Evolutionary conservation across 1,140 invertebrate genomes (phyloP).

Genomic region (Penaeus indicus): DNA sequence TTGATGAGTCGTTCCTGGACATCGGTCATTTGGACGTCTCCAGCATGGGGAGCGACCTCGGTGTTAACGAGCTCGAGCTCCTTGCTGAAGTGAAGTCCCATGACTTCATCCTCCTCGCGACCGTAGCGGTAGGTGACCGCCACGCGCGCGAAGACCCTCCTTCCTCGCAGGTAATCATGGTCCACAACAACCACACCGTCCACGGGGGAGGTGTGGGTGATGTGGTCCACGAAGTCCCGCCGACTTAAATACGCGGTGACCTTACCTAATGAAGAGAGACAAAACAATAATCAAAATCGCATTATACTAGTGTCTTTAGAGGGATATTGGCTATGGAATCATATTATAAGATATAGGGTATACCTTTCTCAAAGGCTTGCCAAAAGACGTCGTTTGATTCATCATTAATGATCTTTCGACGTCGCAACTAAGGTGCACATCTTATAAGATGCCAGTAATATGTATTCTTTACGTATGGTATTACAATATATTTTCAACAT

Average conservation of each 20-base stretch:
- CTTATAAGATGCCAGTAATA: too few relatives aligned
- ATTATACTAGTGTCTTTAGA: too few relatives aligned
- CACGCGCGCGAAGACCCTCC: slow-evolving; percentile 84
- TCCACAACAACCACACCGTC: slow-evolving; percentile 90
- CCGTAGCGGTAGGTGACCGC: slow-evolving; percentile 85
- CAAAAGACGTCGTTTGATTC: too few relatives aligned
- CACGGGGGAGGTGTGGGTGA: slow-evolving; percentile 87
- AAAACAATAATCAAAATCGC: neutral
- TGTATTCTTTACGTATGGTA: too few relatives aligned
- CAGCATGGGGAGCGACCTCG: slow-evolving; percentile 80
- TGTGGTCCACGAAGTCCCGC: slow-evolving; percentile 91
- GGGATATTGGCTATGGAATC: too few relatives aligned
- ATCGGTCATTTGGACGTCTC: slow-evolving; percentile 76
- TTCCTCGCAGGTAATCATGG: slow-evolving; percentile 87
- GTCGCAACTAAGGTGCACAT: too few relatives aligned
- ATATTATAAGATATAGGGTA: too few relatives aligned
- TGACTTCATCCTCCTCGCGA: slow-evolving; percentile 92
- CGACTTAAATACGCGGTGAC: slow-evolving; percentile 91
- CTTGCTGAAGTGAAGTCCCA: slow-evolving; percentile 93
- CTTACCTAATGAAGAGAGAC: slow-evolving; percentile 75
- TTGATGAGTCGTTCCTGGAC: slow-evolving; percentile 71
- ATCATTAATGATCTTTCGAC: too few relatives aligned
- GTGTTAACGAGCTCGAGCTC: slow-evolving; percentile 83
- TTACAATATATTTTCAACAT: too few relatives aligned
- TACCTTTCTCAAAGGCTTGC: too few relatives aligned